phyloP scores from a whole-genome alignment of 2,888 invertebrate species.

The Agrochola lota region DNA sequence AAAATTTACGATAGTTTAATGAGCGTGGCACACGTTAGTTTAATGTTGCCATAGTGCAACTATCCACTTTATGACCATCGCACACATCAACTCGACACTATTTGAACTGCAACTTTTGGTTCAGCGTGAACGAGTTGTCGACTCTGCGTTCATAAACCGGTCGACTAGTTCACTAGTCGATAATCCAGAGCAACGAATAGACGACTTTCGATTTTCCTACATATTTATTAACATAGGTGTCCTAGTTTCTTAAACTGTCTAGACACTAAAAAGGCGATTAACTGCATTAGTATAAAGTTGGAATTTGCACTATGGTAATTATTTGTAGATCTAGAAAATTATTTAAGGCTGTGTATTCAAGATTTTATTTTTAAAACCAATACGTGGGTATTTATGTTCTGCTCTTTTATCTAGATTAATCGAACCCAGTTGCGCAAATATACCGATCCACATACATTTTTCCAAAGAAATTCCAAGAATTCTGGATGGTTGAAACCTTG shows the following conservation, averaged over 20 bases:
- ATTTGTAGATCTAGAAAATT: conserved; percentile 27
- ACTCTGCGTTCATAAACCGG: neutral
- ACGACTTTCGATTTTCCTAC: neutral
- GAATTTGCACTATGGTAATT: neutral
- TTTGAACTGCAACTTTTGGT: too few relatives aligned
- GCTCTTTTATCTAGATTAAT: conserved; percentile 19
- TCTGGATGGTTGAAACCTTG: neutral
- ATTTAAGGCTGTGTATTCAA: conserved; percentile 56
- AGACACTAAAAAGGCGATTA: neutral
- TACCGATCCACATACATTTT: neutral
- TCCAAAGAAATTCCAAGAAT: neutral
- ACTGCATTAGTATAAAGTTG: neutral
- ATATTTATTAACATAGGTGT: too few relatives aligned
- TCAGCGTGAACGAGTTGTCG: neutral
- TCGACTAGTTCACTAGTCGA: neutral
- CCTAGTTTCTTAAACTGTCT: neutral
- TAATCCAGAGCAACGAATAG: neutral
- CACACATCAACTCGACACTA: too few relatives aligned
- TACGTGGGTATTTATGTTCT: conserved; percentile 27
- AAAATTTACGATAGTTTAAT: conserved; percentile 18
- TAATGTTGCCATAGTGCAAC: too few relatives aligned
- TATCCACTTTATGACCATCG: too few relatives aligned
- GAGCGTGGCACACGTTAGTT: neutral
- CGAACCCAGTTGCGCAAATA: neutral
- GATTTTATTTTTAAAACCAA: conserved; percentile 42